phyloP scores from a whole-genome alignment of 2,888 invertebrate genomes.

The Agrypnus murinus region DNA sequence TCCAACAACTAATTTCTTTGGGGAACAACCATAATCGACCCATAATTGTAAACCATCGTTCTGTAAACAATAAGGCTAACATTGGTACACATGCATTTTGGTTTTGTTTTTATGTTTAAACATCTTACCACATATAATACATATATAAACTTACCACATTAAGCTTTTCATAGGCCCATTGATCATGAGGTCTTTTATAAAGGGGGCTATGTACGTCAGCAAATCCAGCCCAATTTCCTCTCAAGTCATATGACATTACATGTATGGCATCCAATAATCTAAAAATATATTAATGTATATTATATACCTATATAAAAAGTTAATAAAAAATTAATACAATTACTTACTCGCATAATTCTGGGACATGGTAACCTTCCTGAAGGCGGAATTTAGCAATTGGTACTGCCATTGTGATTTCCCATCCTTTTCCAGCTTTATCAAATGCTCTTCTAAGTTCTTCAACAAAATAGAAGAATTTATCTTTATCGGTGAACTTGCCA shows the following conservation, averaged over 20 bases:
- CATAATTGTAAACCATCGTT: conserved; percentile 90
- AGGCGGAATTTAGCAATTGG: conserved; percentile 90
- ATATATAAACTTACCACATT: conserved; percentile 88
- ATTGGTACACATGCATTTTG: no score
- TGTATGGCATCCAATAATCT: conserved; percentile 87
- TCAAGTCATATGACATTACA: conserved; percentile 90
- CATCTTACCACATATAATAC: no score
- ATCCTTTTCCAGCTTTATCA: conserved; percentile 81
- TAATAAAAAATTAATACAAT: no score
- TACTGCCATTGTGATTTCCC: conserved; percentile 94
- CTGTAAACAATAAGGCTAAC: conserved; percentile 70
- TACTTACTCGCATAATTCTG: conserved; percentile 91
- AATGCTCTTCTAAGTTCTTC: conserved; percentile 88
- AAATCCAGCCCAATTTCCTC: conserved; percentile 94
- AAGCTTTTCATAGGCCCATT: conserved; percentile 91
- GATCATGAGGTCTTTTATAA: conserved; percentile 89
- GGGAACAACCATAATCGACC: conserved; percentile 92
- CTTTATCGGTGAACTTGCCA: conserved; percentile 88
- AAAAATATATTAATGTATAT: conserved; percentile 55
- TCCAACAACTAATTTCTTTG: conserved; percentile 90
- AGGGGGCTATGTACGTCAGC: conserved; percentile 92
- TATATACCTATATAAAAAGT: conserved; percentile 6
- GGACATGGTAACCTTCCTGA: conserved; percentile 93
- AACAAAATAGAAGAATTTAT: conserved; percentile 86
- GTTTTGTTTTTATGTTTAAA: no score